Percentiles rank a stretch among this genome's conserved stretches.
Evolutionary conservation across 53 echinoderm and acorn worm genomes (phyloP).

Genomic region (Patiria pectinifera): DNA sequence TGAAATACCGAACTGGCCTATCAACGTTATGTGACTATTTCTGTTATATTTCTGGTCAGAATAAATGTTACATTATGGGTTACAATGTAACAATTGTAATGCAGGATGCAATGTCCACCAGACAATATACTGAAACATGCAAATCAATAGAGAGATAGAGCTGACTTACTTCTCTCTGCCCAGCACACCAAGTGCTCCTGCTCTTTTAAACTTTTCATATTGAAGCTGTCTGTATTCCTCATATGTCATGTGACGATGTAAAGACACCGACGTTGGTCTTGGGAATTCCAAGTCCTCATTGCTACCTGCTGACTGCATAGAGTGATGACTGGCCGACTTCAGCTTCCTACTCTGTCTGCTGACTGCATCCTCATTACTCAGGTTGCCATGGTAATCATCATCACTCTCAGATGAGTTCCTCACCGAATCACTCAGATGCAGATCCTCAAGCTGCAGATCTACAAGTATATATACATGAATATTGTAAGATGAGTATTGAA

Average conservation of each 20-base stretch:
- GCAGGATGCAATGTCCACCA: too few species aligned
- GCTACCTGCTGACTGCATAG: constrained; percentile 72
- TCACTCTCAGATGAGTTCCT: constrained; percentile 83
- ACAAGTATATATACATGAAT: not conserved
- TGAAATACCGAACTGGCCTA: too few species aligned
- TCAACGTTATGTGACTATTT: too few species aligned
- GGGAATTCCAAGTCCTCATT: constrained; percentile 90
- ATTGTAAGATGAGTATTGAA: too few species aligned
- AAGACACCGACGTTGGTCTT: constrained; percentile 86
- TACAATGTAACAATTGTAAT: too few species aligned
- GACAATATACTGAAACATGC: too few species aligned
- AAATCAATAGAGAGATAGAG: not conserved
- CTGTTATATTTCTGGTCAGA: too few species aligned
- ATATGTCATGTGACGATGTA: constrained; percentile 93
- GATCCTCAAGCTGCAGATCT: constrained; percentile 89
- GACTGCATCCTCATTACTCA: constrained; percentile 39
- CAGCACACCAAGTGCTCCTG: constrained; percentile 91
- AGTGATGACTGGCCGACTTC: constrained; percentile 70
- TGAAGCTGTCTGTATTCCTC: constrained; percentile 94
- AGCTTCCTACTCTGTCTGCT: constrained; percentile 36
- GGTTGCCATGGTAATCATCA: constrained; percentile 67
- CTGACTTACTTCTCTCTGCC: constrained; percentile 88
- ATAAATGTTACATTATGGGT: too few species aligned
- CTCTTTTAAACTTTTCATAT: constrained; percentile 95
- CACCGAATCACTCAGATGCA: constrained; percentile 81